A percentile compares a stretch with the other conserved stretches of the same genome.
These are phyloP conservation scores for Tetramorium parvispinum DNA, from an alignment of 1,140 invertebrate genomes.

Conservation along the genomic window DNA sequence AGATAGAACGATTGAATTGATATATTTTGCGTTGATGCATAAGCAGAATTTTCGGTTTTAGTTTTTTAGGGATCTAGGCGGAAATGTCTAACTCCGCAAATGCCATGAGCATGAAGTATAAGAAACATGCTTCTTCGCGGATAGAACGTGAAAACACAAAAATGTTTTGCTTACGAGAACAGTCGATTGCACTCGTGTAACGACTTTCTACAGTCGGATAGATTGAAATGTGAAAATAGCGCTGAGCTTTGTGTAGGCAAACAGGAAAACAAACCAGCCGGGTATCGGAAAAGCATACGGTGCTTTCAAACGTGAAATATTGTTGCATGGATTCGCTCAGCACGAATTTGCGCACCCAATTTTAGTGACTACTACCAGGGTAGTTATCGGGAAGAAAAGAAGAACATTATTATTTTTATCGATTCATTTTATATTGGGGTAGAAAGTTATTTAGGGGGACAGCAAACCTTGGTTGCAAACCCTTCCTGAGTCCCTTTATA, in stretches of 20 bases:
- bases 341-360: constrained; percentile 52
- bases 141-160: constrained; percentile 23
- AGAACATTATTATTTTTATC: constrained; percentile 39
- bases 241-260: constrained; percentile 56
- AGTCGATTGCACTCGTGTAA: constrained; percentile 55
- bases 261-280: constrained; percentile 59
- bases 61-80: not conserved
- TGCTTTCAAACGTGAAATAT: constrained; percentile 60
- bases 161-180: constrained; percentile 59
- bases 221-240: constrained; percentile 63
- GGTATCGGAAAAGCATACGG: constrained; percentile 57
- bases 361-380: constrained; percentile 19
- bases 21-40: not conserved
- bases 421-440: constrained; percentile 9
- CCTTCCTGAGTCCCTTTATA: not conserved
- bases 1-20: not conserved
- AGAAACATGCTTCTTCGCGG: constrained; percentile 17
- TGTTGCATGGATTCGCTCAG: constrained; percentile 47
- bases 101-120: not conserved
- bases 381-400: constrained; percentile 33
- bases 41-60: not conserved
- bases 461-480: not conserved
- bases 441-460: not conserved
- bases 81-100: constrained; percentile 23
- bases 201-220: constrained; percentile 56